phyloP scores from a whole-genome alignment of 2,113 vertebrate genomes.

The Nibea albiflora region DNA sequence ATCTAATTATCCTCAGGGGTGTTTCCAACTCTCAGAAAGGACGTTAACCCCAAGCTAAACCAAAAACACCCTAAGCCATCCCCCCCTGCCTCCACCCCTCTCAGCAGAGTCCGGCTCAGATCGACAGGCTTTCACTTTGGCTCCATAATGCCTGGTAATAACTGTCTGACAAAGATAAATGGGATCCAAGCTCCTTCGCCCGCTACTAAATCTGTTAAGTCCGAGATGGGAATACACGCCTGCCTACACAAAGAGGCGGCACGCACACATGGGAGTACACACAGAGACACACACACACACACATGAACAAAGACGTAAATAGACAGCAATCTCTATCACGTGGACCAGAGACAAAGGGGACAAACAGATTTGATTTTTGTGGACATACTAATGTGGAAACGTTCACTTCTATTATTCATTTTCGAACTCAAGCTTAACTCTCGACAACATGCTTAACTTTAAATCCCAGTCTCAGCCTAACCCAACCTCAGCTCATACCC shows the following conservation, averaged over 20 bases:
- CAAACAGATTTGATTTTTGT: not conserved
- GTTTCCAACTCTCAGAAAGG: conserved; percentile 30
- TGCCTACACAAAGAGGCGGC: conserved; percentile 12
- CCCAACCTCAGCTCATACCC: too few relatives aligned
- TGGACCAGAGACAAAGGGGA: not conserved
- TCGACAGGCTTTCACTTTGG: conserved; percentile 46
- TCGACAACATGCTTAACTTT: not conserved
- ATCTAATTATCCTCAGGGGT: conserved; percentile 33
- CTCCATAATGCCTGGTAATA: conserved; percentile 70
- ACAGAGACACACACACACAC: not conserved
- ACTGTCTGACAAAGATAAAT: conserved; percentile 75
- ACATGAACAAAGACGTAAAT: conserved; percentile 30
- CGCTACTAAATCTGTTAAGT: conserved; percentile 48
- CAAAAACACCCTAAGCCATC: conserved; percentile 7
- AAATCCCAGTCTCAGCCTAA: not conserved
- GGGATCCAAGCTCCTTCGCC: conserved; percentile 35
- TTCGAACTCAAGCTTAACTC: not conserved
- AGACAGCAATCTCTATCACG: not conserved
- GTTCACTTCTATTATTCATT: not conserved
- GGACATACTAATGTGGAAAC: not conserved
- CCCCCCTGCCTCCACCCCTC: not conserved
- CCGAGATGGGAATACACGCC: conserved; percentile 33
- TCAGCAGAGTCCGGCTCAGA: conserved; percentile 9
- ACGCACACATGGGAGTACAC: not conserved
- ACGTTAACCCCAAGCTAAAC: conserved; percentile 37